Conservation (phyloP, 2,888 invertebrate genomes). For the Polydrusus pterygomalis region DNA sequence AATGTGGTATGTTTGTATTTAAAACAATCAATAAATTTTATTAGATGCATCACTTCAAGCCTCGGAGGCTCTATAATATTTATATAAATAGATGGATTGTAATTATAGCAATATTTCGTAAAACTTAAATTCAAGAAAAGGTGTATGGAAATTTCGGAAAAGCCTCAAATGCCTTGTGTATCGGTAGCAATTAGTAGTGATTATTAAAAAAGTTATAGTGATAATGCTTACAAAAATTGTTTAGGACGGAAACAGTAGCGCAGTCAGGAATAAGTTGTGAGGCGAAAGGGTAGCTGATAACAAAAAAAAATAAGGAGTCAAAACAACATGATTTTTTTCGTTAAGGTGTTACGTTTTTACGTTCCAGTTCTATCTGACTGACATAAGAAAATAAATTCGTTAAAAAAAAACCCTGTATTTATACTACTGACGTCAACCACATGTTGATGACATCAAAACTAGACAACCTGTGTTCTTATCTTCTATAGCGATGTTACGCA, state of each 20-base stretch:
- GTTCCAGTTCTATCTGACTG: too few species aligned
- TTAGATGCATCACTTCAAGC: constrained; percentile 3
- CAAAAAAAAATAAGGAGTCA: too few species aligned
- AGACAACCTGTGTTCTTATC: neutral
- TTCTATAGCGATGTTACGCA: constrained; percentile 12
- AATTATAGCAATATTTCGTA: neutral
- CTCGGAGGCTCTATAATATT: constrained; percentile 1
- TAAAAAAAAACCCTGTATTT: neutral
- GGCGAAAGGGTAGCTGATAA: too few species aligned
- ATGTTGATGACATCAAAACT: neutral
- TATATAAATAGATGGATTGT: neutral
- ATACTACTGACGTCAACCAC: neutral
- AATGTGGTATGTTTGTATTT: constrained; percentile 9
- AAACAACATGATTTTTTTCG: too few species aligned
- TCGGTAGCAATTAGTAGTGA: neutral
- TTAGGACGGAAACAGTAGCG: neutral
- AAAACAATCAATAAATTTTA: constrained; percentile 4
- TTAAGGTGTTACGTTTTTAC: too few species aligned
- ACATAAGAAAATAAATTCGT: too few species aligned
- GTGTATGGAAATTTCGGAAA: neutral
- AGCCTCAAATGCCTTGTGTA: neutral
- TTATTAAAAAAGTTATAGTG: neutral
- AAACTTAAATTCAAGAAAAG: neutral
- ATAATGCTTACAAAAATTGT: constrained; percentile 16
- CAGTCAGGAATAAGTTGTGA: too few species aligned